These are phyloP conservation scores for Formicarius rufipectus DNA, from an alignment of 2,113 vertebrate species.

Conservation along the genomic window DNA sequence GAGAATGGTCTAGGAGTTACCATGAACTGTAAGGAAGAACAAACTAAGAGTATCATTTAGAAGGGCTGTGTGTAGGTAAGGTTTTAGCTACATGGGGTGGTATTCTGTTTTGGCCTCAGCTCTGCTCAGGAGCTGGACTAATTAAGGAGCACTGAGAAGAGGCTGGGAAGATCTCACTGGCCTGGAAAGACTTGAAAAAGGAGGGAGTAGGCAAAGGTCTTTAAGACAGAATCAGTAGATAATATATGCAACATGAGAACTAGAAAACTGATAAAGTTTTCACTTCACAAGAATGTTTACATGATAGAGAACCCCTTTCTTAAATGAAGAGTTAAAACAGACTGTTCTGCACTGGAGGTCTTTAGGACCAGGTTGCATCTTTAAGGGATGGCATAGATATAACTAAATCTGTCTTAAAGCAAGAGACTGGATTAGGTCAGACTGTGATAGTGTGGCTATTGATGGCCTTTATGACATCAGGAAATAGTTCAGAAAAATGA, in stretches of 20 bases:
- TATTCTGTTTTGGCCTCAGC: background rate
- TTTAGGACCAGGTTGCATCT: background rate
- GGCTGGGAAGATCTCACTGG: no score
- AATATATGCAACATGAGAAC: background rate
- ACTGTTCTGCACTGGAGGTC: background rate
- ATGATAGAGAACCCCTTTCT: background rate
- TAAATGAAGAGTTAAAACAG: background rate
- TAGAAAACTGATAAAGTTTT: background rate
- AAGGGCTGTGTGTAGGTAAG: background rate
- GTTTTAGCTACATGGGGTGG: background rate
- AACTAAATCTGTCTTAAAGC: background rate
- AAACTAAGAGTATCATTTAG: background rate
- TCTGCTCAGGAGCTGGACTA: background rate
- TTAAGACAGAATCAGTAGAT: background rate
- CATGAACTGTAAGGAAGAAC: background rate
- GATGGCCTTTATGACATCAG: background rate
- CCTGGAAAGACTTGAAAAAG: background rate
- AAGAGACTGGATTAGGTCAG: background rate
- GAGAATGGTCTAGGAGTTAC: background rate
- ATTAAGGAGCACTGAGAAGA: background rate
- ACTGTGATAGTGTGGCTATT: background rate
- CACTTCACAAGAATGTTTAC: background rate
- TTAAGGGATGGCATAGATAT: background rate
- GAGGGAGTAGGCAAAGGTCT: background rate
- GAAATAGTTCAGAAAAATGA: background rate